Evolutionary conservation across 2,888 invertebrate genomes (phyloP).

Genomic region (Venusia cambrica): DNA sequence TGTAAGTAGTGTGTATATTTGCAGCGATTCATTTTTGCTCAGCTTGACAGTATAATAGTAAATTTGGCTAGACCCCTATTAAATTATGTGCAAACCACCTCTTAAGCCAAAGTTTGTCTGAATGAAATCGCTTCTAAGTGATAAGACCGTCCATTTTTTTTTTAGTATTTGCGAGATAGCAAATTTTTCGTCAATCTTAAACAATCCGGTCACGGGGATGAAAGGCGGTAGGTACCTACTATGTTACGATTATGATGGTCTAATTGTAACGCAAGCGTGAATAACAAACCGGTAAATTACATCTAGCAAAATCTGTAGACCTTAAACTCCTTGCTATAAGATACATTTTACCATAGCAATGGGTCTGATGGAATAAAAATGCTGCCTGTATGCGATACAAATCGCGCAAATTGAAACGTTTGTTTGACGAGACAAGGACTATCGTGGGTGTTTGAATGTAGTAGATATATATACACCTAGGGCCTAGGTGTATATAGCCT

Average conservation of each 20-base stretch:
- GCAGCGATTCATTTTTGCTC: too few relatives aligned
- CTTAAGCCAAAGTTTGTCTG: too few relatives aligned
- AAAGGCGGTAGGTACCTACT: slow-evolving; percentile 15
- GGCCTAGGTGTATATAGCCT: too few relatives aligned
- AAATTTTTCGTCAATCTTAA: slow-evolving; percentile 33
- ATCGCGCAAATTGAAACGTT: slow-evolving; percentile 41
- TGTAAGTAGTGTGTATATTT: too few relatives aligned
- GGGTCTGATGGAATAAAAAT: slow-evolving; percentile 21
- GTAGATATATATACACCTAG: slow-evolving; percentile 17
- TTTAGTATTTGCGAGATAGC: too few relatives aligned
- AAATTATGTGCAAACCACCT: too few relatives aligned
- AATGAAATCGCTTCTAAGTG: too few relatives aligned
- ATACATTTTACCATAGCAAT: slow-evolving; percentile 21
- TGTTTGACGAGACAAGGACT: slow-evolving; percentile 26
- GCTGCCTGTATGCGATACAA: slow-evolving; percentile 32
- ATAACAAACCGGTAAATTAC: slow-evolving; percentile 8
- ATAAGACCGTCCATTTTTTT: too few relatives aligned
- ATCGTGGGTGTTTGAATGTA: slow-evolving; percentile 30
- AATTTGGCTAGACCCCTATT: too few relatives aligned
- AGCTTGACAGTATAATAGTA: too few relatives aligned
- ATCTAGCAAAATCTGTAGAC: slow-evolving; percentile 5
- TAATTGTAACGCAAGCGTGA: slow-evolving; percentile 29
- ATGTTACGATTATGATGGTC: too few relatives aligned
- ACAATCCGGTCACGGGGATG: slow-evolving; percentile 34
- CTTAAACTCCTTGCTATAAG: not conserved